Evolutionary conservation across 92 coral and sea anemone genomes (phyloP), one percentile per base, ranked within the genome.

Genomic region (Pocillopora meandrina): DNA sequence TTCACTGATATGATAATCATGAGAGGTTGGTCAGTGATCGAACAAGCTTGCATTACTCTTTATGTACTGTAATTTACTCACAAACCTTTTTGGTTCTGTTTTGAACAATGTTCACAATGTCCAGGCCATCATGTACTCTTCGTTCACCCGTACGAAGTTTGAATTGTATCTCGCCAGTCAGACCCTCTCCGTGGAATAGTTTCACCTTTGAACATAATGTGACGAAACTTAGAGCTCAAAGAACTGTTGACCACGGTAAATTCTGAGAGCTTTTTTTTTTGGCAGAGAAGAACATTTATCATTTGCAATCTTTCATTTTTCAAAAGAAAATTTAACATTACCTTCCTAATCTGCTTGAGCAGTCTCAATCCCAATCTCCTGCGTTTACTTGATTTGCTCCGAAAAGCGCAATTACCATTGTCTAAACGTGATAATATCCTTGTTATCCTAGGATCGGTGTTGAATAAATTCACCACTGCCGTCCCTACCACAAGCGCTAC

Each of bases 141-240:
- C 94, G 77, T 66, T 87, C 91, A 68, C 90, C 91, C 52, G 90
- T 91, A 17, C 31, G 36, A 10, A 16, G 34, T 74, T 87, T 64
- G 84, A 94, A 94, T 20, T 84, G 88, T 11, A 92, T 86, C 42
- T 68, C 73, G 12, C 95, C 98, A 6, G 98, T 94, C 15, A 85
- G 63, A 33, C 95, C 98, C 16, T 74, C 52, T 42, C 7, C 52
- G 52, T 42, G 52, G 52, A 42, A 65, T 63, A 80, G 62, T 60
- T 71, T 72, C 69, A 87, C 75, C 90, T 73, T 60, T 16, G 17
- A 71, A 71, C 17, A 67, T 33, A 21, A 63, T 63, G 16, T 19
- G 47, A 17, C 18, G 61, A 55, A 55, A 21, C 19, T 33, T 23
- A 5, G 47, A n/a, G 9, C 8, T 42, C 17, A 13, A 58, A 59